Conservation (phyloP, 92 coral and sea anemone genomes). For the Paramuricea clavata region DNA sequence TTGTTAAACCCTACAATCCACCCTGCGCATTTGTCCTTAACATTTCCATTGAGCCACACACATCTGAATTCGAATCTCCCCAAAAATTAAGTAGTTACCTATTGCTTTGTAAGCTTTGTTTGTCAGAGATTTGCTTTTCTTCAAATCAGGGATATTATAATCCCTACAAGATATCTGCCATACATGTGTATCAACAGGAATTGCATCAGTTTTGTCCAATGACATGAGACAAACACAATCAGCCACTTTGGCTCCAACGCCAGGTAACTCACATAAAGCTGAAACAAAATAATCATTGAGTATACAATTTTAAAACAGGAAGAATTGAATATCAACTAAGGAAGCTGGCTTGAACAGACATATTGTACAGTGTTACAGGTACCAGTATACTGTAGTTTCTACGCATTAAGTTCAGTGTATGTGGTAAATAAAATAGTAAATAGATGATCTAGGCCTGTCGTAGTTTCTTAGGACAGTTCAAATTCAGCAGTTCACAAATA, state of each 20-base stretch:
- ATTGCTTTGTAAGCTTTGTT: constrained; percentile 85
- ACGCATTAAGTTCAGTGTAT: no score
- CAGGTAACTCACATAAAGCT: constrained; percentile 93
- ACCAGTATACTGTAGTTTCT: no score
- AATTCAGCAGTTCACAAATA: no score
- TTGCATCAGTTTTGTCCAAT: constrained; percentile 89
- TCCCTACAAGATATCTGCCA: constrained; percentile 89
- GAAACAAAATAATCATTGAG: neutral
- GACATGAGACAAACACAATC: constrained; percentile 99
- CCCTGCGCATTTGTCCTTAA: no score
- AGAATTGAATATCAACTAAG: no score
- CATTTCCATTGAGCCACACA: neutral
- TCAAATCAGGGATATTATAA: constrained; percentile 77
- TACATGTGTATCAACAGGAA: constrained; percentile 97
- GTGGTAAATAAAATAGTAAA: neutral
- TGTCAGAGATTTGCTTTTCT: constrained; percentile 84
- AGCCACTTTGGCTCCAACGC: constrained; percentile 97
- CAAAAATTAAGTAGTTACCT: constrained; percentile 61
- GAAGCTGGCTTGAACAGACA: no score
- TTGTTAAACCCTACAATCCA: no score
- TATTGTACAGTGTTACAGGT: no score
- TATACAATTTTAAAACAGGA: no score
- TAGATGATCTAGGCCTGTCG: no score
- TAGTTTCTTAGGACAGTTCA: no score
- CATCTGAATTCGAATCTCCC: neutral